phyloP scores from a whole-genome alignment of 2,797 vertebrate genomes.

The Streptopelia turtur region DNA sequence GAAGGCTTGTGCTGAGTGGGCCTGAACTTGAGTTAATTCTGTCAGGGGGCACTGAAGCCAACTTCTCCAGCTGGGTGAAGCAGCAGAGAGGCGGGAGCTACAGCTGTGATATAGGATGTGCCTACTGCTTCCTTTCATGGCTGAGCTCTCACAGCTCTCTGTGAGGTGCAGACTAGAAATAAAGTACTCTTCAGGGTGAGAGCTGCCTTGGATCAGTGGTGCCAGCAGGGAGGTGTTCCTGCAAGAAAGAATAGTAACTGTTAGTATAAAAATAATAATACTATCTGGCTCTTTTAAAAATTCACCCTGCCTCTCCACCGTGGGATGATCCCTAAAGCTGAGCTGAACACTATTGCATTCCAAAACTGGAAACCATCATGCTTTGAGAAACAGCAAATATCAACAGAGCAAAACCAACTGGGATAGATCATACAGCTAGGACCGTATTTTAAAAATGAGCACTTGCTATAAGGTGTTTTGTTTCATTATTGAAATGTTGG shows the following conservation, averaged over 20 bases:
- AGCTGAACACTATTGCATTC: conserved; percentile 26
- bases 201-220: not conserved
- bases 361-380: conserved; percentile 26
- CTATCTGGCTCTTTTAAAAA: not conserved
- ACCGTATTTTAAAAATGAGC: not conserved
- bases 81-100: not conserved
- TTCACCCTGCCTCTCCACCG: not conserved
- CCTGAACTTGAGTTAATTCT: not conserved
- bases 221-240: conserved; percentile 15
- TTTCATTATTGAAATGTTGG: not conserved
- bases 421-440: not conserved
- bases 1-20: not conserved
- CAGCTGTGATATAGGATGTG: conserved; percentile 8
- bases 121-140: conserved; percentile 34
- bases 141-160: not conserved
- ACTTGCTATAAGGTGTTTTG: not conserved
- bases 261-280: not conserved
- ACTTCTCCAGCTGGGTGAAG: conserved; percentile 5
- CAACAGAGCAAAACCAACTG: not conserved
- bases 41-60: not conserved
- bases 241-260: not conserved
- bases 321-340: conserved; percentile 13
- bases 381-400: conserved; percentile 25
- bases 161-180: conserved; percentile 13
- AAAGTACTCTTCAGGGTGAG: conserved; percentile 33